Conservation (phyloP, 1,140 invertebrate genomes). For the Bombyx mori region ASM3026992v2 NC_085113.1:3090501-3091000, state of each 20-base stretch:
- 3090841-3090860: too few species aligned
- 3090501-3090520: too few species aligned
- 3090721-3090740: slow-evolving; percentile 35
- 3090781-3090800: slow-evolving; percentile 12
- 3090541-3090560: neutral
- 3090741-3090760: slow-evolving; percentile 18
- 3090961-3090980: too few species aligned
- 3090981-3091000: too few species aligned
- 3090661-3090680: slow-evolving; percentile 59
- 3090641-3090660: slow-evolving; percentile 55
- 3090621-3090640: slow-evolving; percentile 23
- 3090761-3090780: slow-evolving; percentile 23
- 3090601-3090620: neutral
- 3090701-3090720: slow-evolving; percentile 49
- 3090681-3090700: slow-evolving; percentile 58
- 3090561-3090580: neutral
- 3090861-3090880: too few species aligned
- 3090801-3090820: slow-evolving; percentile 7
- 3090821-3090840: too few species aligned
- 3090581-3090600: too few species aligned
- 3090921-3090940: too few species aligned
- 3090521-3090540: too few species aligned
- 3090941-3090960: too few species aligned
- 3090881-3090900: too few species aligned
- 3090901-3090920: too few species aligned